Evolutionary conservation across 2,113 vertebrate species (phyloP), one percentile per base, ranked within the genome.

Genomic region (Menura novaehollandiae): DNA sequence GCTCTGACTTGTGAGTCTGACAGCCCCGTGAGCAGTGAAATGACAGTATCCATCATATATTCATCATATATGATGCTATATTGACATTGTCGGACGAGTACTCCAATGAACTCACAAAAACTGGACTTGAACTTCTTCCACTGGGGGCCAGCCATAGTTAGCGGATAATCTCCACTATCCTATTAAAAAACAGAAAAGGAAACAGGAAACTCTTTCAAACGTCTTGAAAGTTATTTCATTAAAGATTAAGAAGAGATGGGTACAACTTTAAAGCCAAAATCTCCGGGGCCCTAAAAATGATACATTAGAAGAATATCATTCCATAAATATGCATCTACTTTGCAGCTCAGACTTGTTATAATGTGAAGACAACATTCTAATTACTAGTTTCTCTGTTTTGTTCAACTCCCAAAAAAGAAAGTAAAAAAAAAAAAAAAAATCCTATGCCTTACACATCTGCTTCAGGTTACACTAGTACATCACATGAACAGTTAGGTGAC

Each of bases 21-120:
- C 69, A 99, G 98, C 97, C 99, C 99, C 51, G 99, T 99, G 59
- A 99, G 99, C 92, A 99, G 99, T 52, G 99, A 99, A 97, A 99
- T 99, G 91, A 99, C 98, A 10, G 99, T 99, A 91, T 99, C 99
- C 99, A 99, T 99, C 99, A 99, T 99, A 96, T 99, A 99, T 53
- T 99, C 99, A 97, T 99, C 99, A 96, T 99, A 99, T 98, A 99
- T 99, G 98, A 99, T 99, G 98, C 99, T 99, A 96, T 99, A 99
- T 56, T 99, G 99, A 98, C 99, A 99, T 71, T 99, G 99, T 85
- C 99, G 98, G 90, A 99, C 99, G 49, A 99, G 98, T 28, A 99
- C 99, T 4, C 98, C 98, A 96, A 99, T 99, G 97, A 99, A 99
- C 98, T 99, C 99, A 98, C 99, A 99, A 97, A 99, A 99, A 96